phyloP scores from a whole-genome alignment of 2,888 invertebrate species.

The Therioaphis trifolii region DNA sequence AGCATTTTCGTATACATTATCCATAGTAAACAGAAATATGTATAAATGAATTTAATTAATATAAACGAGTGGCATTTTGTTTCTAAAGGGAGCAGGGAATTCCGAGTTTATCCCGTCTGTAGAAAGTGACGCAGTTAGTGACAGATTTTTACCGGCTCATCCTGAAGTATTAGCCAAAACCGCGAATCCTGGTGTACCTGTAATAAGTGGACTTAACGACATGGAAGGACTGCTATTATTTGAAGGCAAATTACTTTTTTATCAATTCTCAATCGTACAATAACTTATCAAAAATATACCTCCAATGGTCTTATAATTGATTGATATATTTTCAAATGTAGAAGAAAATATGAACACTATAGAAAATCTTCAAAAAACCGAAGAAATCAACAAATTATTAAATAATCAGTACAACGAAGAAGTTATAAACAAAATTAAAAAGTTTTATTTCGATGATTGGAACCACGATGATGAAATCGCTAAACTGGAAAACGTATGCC shows the following conservation, averaged over 20 bases:
- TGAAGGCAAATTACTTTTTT: constrained; percentile 70
- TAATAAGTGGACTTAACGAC: constrained; percentile 80
- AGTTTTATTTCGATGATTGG: not conserved
- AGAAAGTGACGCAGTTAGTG: constrained; percentile 52
- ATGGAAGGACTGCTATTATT: constrained; percentile 80
- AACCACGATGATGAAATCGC: not conserved
- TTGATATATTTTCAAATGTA: not conserved
- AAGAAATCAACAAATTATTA: not conserved
- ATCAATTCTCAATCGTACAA: too few species aligned
- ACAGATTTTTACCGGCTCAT: constrained; percentile 74
- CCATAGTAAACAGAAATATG: too few species aligned
- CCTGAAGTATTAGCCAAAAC: constrained; percentile 71
- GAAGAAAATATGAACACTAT: not conserved
- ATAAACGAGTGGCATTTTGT: too few species aligned
- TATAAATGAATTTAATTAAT: too few species aligned
- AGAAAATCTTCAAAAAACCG: not conserved
- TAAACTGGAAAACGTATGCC: constrained; percentile 1
- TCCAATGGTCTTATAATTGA: too few species aligned
- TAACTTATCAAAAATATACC: too few species aligned
- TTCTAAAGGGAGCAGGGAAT: constrained; percentile 11
- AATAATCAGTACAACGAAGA: not conserved
- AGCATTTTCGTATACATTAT: too few species aligned
- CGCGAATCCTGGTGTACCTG: constrained; percentile 73
- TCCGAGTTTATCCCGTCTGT: constrained; percentile 64
- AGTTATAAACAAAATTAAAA: not conserved